Evolutionary conservation across 2,888 invertebrate genomes (phyloP).

Genomic region (Belgica antarctica): DNA sequence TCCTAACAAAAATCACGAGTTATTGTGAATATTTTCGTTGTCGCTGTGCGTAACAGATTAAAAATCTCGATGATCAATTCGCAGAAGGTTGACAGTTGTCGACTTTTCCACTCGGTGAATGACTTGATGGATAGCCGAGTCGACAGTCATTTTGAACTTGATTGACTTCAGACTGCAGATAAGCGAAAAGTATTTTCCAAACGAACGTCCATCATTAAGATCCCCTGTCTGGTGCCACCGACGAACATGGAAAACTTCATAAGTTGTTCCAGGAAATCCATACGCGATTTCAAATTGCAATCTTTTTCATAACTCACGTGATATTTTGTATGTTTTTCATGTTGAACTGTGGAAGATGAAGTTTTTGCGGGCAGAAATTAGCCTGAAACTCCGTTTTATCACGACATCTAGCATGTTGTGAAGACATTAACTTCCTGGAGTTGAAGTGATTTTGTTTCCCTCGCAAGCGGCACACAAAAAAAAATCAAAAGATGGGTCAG

Average conservation of each 20-base stretch:
- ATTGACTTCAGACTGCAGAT: background rate
- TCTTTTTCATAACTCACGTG: background rate
- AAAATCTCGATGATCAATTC: background rate
- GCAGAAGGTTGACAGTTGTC: background rate
- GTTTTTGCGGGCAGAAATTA: too few relatives aligned
- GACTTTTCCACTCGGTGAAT: background rate
- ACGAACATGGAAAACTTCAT: background rate
- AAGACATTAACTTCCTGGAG: conserved; percentile 6
- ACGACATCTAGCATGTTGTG: conserved; percentile 10
- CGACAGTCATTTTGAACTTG: background rate
- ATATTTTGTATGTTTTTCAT: background rate
- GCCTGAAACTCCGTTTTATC: background rate
- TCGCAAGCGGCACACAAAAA: background rate
- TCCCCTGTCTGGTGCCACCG: background rate
- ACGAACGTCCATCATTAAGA: background rate
- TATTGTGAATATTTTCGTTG: background rate
- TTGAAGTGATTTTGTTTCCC: background rate
- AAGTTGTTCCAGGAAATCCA: background rate
- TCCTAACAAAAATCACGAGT: background rate
- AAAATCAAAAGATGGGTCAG: background rate
- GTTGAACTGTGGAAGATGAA: too few relatives aligned
- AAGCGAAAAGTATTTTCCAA: background rate
- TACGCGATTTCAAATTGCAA: too few relatives aligned
- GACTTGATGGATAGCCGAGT: background rate
- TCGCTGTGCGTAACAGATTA: background rate